These are phyloP conservation scores for Miltochrista miniata DNA, from an alignment of 2,888 invertebrate genomes.

Conservation along the genomic window DNA sequence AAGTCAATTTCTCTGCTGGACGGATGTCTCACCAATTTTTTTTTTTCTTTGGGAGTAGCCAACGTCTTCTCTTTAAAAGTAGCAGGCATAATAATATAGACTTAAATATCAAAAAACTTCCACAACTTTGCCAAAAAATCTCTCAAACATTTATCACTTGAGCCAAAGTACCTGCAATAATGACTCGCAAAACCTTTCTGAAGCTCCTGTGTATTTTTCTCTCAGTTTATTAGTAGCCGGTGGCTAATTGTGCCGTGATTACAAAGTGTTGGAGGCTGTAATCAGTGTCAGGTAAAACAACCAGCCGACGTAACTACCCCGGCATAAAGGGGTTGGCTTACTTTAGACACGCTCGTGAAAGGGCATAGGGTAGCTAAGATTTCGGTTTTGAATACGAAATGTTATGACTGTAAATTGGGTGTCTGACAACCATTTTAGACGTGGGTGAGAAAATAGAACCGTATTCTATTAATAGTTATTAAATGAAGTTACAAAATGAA, in stretches of 20 bases:
- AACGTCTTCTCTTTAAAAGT: no score
- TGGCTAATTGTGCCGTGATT: constrained; percentile 39
- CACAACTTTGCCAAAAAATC: not conserved
- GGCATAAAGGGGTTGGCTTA: constrained; percentile 7
- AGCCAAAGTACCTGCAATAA: not conserved
- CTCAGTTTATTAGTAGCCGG: constrained; percentile 21
- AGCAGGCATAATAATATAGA: no score
- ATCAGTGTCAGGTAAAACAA: constrained; percentile 44
- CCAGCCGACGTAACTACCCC: not conserved
- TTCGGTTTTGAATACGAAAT: constrained; percentile 1
- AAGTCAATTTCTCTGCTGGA: no score
- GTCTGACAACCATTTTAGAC: not conserved
- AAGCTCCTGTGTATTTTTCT: constrained; percentile 18
- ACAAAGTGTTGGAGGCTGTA: constrained; percentile 39
- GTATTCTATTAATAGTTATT: no score
- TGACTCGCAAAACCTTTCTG: not conserved
- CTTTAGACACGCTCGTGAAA: constrained; percentile 1
- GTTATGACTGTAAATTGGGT: not conserved
- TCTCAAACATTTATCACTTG: not conserved
- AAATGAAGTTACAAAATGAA: no score
- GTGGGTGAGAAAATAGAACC: no score
- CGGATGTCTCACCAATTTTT: no score
- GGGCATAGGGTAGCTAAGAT: constrained; percentile 1
- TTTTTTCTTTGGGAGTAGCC: no score
- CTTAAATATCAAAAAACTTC: not conserved